Conservation (phyloP, 2,888 invertebrate species). For the Yponomeuta malinellus region DNA sequence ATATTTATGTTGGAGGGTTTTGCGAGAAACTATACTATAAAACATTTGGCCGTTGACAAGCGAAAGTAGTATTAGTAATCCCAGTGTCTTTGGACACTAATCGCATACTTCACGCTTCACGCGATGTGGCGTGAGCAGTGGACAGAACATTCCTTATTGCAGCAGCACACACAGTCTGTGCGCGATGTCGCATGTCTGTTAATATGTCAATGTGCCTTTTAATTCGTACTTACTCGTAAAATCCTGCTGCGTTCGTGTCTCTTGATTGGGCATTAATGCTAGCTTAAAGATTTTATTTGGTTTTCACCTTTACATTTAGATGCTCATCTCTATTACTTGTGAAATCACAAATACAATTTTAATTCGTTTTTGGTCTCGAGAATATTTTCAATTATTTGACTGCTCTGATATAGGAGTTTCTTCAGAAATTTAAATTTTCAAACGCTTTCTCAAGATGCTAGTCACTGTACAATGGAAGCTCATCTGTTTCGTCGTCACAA, state of each 20-base stretch:
- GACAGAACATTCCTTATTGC: slow-evolving; percentile 34
- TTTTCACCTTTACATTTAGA: not conserved
- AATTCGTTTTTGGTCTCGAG: too few relatives aligned
- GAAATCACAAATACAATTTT: too few relatives aligned
- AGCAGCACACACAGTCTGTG: slow-evolving; percentile 14
- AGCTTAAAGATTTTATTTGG: not conserved
- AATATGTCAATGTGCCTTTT: slow-evolving; percentile 14
- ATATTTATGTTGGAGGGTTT: slow-evolving; percentile 22
- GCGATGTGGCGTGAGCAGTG: slow-evolving; percentile 46
- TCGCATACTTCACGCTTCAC: slow-evolving; percentile 43
- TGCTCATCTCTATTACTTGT: not conserved
- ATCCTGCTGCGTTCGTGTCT: not conserved
- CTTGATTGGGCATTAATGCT: not conserved
- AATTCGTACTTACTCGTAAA: not conserved
- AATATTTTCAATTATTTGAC: too few relatives aligned
- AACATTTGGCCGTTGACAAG: slow-evolving; percentile 38
- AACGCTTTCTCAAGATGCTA: not conserved
- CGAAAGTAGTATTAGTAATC: slow-evolving; percentile 38
- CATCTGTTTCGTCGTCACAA: slow-evolving; percentile 3
- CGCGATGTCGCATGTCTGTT: not conserved
- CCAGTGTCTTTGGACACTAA: slow-evolving; percentile 27
- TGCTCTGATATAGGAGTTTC: not conserved
- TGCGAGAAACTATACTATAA: slow-evolving; percentile 29
- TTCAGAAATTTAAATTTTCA: not conserved
- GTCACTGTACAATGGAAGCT: not conserved